Evolutionary conservation across 2,888 invertebrate species (phyloP), one percentile per base, ranked within the genome.

Genomic region (Hemithea aestivaria): DNA sequence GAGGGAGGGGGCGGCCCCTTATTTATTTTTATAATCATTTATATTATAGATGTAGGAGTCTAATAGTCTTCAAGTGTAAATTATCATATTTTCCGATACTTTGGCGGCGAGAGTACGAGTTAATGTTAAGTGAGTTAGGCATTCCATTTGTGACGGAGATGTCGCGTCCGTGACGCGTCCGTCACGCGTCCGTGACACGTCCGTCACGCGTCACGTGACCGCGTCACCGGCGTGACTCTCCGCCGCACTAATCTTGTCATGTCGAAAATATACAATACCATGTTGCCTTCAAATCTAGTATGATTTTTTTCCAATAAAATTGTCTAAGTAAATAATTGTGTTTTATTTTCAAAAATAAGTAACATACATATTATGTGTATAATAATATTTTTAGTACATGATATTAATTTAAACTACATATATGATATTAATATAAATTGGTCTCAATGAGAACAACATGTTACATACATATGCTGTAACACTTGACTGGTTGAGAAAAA

Each of bases 21-120:
- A 83, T 84, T 84, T 85, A 83, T 85, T 85, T 84, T 85, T 83
- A 77, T 85, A 84, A 83, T 80, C 82, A 75, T 83, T 83, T 81
- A 81, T 83, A 81, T 75, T 72, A 59, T 83, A 83, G 77, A 66
- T 71, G 58, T 80, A 80, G 75, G 73, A 69, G 68, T 72, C 45
- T 60, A 57, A 50, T 71, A 72, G 66, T 70, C 70, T 74, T 64
- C 67, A 66, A 74, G 71, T 77, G 76, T 78, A 66, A 68, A 67
- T 67, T 39, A 59, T 64, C 62, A 57, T 61, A 60, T 53, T 32
- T 22, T 61, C 58, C 36, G 62, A 56, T 60, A 16, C 16, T 16
- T 16, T 2, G 16, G 16, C 16, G 16, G 5, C 16, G 16, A 16
- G 16, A 16, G 75, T 79, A 77, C 78, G 72, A 74, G 75, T 72